Percentiles rank a stretch among this genome's conserved stretches.
These are phyloP conservation scores for Strigamia maritima DNA, from an alignment of 2,888 invertebrate genomes.

Conservation along the genomic window DNA sequence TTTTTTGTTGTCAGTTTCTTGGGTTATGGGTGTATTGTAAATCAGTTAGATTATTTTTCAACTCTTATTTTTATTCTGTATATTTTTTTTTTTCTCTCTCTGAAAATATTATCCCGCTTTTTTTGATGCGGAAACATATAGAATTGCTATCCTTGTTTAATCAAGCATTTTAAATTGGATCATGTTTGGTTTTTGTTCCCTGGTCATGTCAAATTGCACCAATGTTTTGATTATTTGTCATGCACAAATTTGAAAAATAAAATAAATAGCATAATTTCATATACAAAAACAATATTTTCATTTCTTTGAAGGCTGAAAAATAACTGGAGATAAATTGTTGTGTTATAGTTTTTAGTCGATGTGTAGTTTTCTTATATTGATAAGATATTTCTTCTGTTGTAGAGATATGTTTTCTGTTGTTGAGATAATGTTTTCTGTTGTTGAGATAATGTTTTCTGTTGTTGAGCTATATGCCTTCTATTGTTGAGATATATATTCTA, in stretches of 20 bases:
- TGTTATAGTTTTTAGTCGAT: too few species aligned
- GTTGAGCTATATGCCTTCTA: too few species aligned
- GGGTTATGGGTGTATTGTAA: not conserved
- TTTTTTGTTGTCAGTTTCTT: not conserved
- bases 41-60: not conserved
- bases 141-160: not conserved
- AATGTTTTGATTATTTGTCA: conserved; percentile 15
- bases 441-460: too few species aligned
- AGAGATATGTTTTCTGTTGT: too few species aligned
- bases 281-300: not conserved
- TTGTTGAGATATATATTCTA: too few species aligned
- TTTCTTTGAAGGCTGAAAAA: not conserved
- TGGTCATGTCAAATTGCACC: not conserved
- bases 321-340: not conserved
- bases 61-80: not conserved
- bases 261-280: not conserved
- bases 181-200: conserved; percentile 11
- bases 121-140: not conserved
- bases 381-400: too few species aligned
- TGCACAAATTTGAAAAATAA: not conserved
- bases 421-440: too few species aligned
- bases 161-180: conserved; percentile 27
- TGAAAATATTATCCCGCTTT: not conserved
- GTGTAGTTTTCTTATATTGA: too few species aligned
- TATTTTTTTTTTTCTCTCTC: not conserved